Evolutionary conservation across 2,888 invertebrate genomes (phyloP).

Genomic region (Trichopoda pennipes): DNA sequence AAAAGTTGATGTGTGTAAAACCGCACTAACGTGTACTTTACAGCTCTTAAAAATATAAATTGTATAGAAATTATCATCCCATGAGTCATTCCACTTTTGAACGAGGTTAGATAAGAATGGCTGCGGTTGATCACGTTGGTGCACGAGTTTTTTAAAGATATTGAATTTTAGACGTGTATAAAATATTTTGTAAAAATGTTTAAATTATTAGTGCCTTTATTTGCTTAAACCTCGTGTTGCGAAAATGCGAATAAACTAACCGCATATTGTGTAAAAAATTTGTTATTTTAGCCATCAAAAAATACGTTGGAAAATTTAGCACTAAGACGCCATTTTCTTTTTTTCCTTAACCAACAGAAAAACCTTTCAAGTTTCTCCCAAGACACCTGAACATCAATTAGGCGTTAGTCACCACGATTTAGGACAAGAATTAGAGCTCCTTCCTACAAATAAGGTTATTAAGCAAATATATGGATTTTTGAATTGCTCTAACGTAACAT

Average conservation of each 20-base stretch:
- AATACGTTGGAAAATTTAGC: conserved; percentile 72
- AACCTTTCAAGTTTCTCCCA: conserved; percentile 74
- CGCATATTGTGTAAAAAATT: conserved; percentile 74
- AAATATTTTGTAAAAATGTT: conserved; percentile 64
- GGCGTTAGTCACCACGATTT: conserved; percentile 68
- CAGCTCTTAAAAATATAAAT: no score
- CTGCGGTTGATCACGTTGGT: conserved; percentile 69
- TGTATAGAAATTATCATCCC: conserved; percentile 53
- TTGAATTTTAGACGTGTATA: not conserved
- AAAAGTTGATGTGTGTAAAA: no score
- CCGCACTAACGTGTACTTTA: no score
- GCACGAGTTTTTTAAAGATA: conserved; percentile 72
- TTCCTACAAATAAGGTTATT: conserved; percentile 46
- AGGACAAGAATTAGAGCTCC: conserved; percentile 68
- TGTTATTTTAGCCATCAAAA: conserved; percentile 74
- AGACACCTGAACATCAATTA: conserved; percentile 57
- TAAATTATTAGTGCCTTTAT: conserved; percentile 75
- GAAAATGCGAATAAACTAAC: conserved; percentile 66
- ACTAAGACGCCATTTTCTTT: conserved; percentile 79
- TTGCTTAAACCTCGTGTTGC: conserved; percentile 74
- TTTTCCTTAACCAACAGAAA: conserved; percentile 77
- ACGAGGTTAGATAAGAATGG: conserved; percentile 81
- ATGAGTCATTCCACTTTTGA: conserved; percentile 78
- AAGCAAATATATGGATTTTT: conserved; percentile 56
- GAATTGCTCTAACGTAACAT: conserved; percentile 55